Evolutionary conservation across 2,888 invertebrate species (phyloP).

Genomic region (Marronus borbonicus): DNA sequence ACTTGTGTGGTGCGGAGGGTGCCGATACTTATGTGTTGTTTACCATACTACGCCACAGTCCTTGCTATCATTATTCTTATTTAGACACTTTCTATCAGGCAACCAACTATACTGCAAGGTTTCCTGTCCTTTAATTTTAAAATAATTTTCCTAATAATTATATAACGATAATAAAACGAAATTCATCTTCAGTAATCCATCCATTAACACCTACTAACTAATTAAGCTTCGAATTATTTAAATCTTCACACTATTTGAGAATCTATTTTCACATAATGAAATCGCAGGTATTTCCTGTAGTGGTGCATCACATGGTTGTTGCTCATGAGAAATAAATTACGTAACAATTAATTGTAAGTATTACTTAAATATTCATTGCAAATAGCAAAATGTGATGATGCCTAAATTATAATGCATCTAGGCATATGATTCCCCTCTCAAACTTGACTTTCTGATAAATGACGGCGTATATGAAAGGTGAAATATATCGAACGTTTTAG

Average conservation of each 20-base stretch:
- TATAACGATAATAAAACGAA: constrained; percentile 9
- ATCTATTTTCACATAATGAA: not conserved
- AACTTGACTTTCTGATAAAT: constrained; percentile 33
- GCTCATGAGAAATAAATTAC: constrained; percentile 12
- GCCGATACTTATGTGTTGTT: too few species aligned
- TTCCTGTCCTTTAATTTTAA: not conserved
- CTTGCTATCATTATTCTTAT: too few species aligned
- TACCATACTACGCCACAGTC: too few species aligned
- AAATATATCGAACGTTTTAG: constrained; percentile 17
- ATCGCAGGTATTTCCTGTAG: not conserved
- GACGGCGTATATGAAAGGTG: constrained; percentile 13
- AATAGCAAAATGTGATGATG: not conserved
- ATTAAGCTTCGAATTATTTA: not conserved
- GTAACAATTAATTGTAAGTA: constrained; percentile 40
- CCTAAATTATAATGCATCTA: constrained; percentile 27
- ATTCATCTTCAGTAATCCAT: not conserved
- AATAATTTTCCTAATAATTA: constrained; percentile 9
- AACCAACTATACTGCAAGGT: too few species aligned
- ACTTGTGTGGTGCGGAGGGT: too few species aligned
- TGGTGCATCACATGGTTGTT: constrained; percentile 25
- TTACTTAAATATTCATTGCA: constrained; percentile 6
- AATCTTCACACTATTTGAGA: not conserved
- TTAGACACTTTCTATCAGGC: too few species aligned
- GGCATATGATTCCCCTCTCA: constrained; percentile 20
- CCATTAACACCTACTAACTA: not conserved